Conservation (phyloP, 1,140 invertebrate species). For the Pseudomyrmex dendroicus region DNA sequence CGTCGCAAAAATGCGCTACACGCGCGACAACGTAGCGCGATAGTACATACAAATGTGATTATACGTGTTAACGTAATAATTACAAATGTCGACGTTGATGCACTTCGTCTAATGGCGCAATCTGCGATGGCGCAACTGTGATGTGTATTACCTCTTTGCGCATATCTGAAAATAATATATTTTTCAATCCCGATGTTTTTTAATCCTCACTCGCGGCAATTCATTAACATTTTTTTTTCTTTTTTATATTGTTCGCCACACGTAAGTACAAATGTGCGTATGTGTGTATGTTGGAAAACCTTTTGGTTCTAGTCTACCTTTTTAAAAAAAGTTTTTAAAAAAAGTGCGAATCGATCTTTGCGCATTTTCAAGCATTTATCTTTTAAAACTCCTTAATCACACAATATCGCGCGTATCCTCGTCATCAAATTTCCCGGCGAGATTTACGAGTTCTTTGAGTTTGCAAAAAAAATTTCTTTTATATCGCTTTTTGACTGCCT, state of each 20-base stretch:
- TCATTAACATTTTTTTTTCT: too few relatives aligned
- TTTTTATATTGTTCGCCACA: too few relatives aligned
- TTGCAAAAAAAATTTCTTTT: constrained; percentile 63
- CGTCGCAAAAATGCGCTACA: not conserved
- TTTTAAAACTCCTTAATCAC: not conserved
- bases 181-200: not conserved
- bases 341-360: not conserved
- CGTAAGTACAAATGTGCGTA: too few relatives aligned
- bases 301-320: not conserved
- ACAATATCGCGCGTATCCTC: constrained; percentile 25
- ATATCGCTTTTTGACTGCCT: constrained; percentile 40
- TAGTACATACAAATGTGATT: not conserved
- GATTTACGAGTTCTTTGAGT: constrained; percentile 66
- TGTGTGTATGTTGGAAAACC: too few relatives aligned
- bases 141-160: not conserved
- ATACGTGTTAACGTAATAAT: constrained; percentile 43
- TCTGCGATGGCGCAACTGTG: not conserved
- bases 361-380: not conserved
- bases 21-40: not conserved
- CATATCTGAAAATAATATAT: constrained; percentile 29
- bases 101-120: constrained; percentile 14
- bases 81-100: constrained; percentile 38
- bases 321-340: not conserved
- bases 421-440: constrained; percentile 36
- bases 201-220: not conserved